These are phyloP conservation scores for Drosophila lutescens DNA, from an alignment of 2,888 invertebrate species.

Conservation along the genomic window DNA sequence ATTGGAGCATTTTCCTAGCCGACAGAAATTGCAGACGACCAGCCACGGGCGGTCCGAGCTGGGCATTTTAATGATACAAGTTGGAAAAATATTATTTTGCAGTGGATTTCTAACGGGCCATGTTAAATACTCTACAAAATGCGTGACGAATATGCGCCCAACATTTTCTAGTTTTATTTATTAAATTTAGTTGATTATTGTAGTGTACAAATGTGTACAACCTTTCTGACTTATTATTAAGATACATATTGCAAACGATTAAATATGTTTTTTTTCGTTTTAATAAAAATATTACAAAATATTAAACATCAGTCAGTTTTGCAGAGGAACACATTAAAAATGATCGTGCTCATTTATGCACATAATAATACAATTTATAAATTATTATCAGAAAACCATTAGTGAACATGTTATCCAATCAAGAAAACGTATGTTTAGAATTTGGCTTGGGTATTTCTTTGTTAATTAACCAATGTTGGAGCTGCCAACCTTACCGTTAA, in stretches of 20 bases:
- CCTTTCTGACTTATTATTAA: no score
- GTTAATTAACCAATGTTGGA: conserved; percentile 21
- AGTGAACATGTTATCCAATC: conserved; percentile 18
- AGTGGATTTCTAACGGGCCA: conserved; percentile 1
- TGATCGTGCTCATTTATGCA: no score
- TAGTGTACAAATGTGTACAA: no score
- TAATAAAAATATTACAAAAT: no score
- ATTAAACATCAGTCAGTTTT: no score
- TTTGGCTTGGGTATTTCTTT: conserved; percentile 6
- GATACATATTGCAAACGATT: no score
- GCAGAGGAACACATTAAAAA: no score
- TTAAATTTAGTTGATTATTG: no score
- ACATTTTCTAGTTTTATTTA: no score
- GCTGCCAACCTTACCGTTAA: neutral
- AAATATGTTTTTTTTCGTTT: no score
- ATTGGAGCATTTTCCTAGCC: conserved; percentile 57
- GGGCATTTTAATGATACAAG: conserved; percentile 71
- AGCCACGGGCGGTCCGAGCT: conserved; percentile 67
- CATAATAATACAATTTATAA: neutral
- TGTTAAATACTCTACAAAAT: conserved; percentile 17
- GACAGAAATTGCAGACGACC: conserved; percentile 67
- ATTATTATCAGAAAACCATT: conserved; percentile 19
- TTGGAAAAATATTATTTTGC: conserved; percentile 26
- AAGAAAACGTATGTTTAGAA: neutral
- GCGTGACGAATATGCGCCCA: no score